phyloP scores from a whole-genome alignment of 2,888 invertebrate genomes.

The Perizoma flavofasciatum region DNA sequence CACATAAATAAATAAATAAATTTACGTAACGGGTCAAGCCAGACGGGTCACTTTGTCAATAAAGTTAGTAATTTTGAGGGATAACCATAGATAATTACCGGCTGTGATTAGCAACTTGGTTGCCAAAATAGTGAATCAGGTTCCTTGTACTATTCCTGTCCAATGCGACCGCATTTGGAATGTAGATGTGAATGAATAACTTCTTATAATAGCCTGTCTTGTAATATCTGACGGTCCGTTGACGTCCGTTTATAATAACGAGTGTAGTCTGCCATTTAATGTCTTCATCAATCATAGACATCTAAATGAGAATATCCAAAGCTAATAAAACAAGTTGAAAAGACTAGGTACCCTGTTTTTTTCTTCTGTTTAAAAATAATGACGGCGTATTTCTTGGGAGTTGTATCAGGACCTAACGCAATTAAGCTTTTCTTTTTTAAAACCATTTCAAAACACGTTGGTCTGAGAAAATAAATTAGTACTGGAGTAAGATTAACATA shows the following conservation, averaged over 20 bases:
- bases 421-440: background rate
- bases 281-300: slow-evolving; percentile 12
- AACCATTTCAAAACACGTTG: background rate
- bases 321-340: background rate
- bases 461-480: background rate
- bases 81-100: slow-evolving; percentile 57
- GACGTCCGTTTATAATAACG: slow-evolving; percentile 21
- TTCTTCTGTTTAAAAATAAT: too few species aligned
- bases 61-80: slow-evolving; percentile 6
- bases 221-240: slow-evolving; percentile 28
- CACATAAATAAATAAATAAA: too few species aligned
- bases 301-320: background rate
- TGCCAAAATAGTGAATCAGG: slow-evolving; percentile 76
- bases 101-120: slow-evolving; percentile 53
- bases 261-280: slow-evolving; percentile 15
- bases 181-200: slow-evolving; percentile 41
- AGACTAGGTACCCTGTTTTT: too few species aligned
- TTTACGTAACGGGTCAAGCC: background rate
- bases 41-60: background rate
- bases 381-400: too few species aligned
- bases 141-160: slow-evolving; percentile 57
- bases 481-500: too few species aligned
- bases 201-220: slow-evolving; percentile 28
- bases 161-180: slow-evolving; percentile 60
- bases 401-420: too few species aligned